Evolutionary conservation across 1,140 invertebrate species (phyloP), one percentile per base, ranked within the genome.

Genomic region (Achroia grisella): DNA sequence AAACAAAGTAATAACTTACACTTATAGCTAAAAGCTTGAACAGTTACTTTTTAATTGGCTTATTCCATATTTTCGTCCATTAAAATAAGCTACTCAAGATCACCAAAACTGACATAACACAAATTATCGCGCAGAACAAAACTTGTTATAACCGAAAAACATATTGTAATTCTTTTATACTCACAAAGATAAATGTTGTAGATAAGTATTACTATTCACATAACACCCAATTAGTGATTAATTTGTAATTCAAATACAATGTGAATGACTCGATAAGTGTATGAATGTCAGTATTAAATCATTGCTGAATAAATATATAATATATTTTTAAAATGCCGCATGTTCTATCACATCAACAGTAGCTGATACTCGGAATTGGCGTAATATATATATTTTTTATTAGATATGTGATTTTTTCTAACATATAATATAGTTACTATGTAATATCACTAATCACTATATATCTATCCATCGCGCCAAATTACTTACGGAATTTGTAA

Each of bases 161-260:
- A 37, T 17, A 17, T 10, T 37, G 44, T 47, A 49, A 48, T 43
- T 43, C 49, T 47, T 52, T 54, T 6, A 45, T 37, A 49, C 31
- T 52, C 42, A 55, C 37, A 49, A 33, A 71, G 62, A 64, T 68
- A 47, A 60, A 67, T 56, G 35, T 17, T 4, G 8, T 28, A 54
- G 53, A 62, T 71, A 63, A 57, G 39, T 36, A 14, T 50, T 47
- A 58, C 41, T 44, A 39, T 35, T 39, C 44, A 50, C 45, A 51
- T 65, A 69, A 61, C 62, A 69, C 62, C 59, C 54, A 60, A 65
- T 65, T 62, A 57, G 56, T 44, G 44, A 41, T 2, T 37, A 52
- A 58, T 58, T 58, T 58, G 50, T 53, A 40, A 58, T 58, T 58
- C 50, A 58, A 65, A 65, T 65, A 30, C 36, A 50, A 57, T 49